Conservation (phyloP, 2,113 vertebrate genomes). For the Psilopsiagon aurifrons region DNA sequence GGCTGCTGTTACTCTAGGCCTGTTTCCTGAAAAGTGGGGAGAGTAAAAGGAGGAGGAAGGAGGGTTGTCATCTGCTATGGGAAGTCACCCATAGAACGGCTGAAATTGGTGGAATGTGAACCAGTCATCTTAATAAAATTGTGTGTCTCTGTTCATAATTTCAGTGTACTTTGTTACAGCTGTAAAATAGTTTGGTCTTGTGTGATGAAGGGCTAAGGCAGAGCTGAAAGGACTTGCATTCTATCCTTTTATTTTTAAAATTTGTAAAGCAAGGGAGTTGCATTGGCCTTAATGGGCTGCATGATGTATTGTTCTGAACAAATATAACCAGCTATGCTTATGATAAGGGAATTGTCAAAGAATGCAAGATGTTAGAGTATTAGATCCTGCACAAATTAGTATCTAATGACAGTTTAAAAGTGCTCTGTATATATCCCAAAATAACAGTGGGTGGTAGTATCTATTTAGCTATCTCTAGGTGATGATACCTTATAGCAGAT, state of each 20-base stretch:
- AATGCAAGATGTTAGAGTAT: not conserved
- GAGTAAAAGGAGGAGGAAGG: not conserved
- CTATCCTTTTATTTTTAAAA: not conserved
- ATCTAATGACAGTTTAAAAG: not conserved
- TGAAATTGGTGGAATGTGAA: not conserved
- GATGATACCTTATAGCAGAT: not conserved
- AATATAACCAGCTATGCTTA: not conserved
- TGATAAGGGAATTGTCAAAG: not conserved
- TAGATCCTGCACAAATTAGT: not conserved
- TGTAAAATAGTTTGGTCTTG: not conserved
- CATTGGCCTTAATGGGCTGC: not conserved
- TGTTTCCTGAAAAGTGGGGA: not conserved
- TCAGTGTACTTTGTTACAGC: not conserved
- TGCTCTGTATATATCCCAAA: not conserved
- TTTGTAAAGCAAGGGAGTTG: not conserved
- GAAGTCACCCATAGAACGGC: fast-evolving
- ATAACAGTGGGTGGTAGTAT: not conserved
- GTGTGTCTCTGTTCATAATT: not conserved
- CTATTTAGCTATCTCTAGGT: not conserved
- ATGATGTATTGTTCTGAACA: not conserved
- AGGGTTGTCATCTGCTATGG: not conserved
- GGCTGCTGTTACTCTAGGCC: not conserved
- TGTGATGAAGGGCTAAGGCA: not conserved
- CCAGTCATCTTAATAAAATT: not conserved
- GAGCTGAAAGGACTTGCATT: not conserved